Percentiles rank a stretch among this genome's conserved stretches.
phyloP scores from a whole-genome alignment of 2,113 vertebrate genomes.

The Onychostoma macrolepis region DNA sequence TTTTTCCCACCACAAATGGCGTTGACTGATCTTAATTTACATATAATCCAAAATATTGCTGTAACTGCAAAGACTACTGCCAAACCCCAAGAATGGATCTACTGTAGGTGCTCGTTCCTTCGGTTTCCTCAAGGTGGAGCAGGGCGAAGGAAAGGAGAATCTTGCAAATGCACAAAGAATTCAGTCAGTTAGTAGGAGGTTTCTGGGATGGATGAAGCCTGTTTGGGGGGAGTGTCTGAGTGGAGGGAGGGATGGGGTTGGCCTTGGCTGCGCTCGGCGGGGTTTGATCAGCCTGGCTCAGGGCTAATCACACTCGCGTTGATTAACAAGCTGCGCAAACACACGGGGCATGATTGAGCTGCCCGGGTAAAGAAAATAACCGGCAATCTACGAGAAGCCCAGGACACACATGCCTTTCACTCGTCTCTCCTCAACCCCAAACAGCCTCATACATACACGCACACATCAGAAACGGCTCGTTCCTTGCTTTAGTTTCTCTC shows the following conservation, averaged over 20 bases:
- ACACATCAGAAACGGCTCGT: conserved; percentile 14
- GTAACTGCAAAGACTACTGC: background rate
- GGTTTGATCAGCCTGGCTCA: conserved; percentile 61
- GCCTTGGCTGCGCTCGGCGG: conserved; percentile 53
- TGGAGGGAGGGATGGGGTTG: conserved; percentile 6
- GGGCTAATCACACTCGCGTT: conserved; percentile 61
- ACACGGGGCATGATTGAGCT: conserved; percentile 61
- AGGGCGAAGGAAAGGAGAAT: conserved; percentile 1
- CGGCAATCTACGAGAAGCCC: conserved; percentile 54
- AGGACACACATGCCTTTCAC: conserved; percentile 50
- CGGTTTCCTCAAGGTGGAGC: conserved; percentile 39
- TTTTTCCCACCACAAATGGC: background rate
- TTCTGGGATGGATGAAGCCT: conserved; percentile 32
- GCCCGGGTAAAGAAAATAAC: conserved; percentile 66
- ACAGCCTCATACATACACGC: conserved; percentile 34
- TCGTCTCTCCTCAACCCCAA: conserved; percentile 34
- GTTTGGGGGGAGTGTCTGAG: background rate
- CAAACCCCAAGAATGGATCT: background rate
- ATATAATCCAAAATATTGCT: background rate
- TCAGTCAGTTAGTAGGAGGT: conserved; percentile 18
- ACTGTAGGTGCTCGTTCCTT: background rate
- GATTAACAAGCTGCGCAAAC: conserved; percentile 68
- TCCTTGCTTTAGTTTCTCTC: background rate
- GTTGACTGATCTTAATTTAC: background rate
- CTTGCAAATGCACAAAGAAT: conserved; percentile 7